Evolutionary conservation across 35 echinoderm and acorn worm genomes (phyloP).

Genomic region (Antedon bifida): DNA sequence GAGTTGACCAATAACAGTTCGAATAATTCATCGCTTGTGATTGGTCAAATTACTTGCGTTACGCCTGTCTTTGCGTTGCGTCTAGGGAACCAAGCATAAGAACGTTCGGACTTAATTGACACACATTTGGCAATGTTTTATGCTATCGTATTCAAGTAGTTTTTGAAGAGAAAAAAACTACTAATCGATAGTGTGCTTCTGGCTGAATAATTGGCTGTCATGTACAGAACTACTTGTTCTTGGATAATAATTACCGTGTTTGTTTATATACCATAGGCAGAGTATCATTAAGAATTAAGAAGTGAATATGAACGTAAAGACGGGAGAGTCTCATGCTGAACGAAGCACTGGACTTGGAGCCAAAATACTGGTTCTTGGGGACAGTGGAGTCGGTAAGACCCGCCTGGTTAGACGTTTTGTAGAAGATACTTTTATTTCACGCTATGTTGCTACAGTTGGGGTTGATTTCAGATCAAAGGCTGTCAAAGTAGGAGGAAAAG

Average conservation of each 20-base stretch:
- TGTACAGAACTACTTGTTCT: background rate
- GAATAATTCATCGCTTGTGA: too few relatives aligned
- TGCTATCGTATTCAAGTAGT: background rate
- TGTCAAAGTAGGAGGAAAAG: constrained; percentile 10
- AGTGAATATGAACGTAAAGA: background rate
- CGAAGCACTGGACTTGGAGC: background rate
- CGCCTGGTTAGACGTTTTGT: constrained; percentile 62
- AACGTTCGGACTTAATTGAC: too few relatives aligned
- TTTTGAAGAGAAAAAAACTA: background rate
- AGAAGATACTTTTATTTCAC: constrained; percentile 7
- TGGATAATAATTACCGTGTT: background rate
- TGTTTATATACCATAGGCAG: background rate
- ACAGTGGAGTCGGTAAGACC: constrained; percentile 71
- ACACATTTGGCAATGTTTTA: too few relatives aligned
- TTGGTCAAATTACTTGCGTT: too few relatives aligned
- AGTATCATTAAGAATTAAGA: background rate
- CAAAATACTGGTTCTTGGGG: constrained; percentile 67
- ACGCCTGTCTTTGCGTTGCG: too few relatives aligned
- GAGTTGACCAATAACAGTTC: too few relatives aligned
- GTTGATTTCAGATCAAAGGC: background rate
- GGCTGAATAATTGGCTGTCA: background rate
- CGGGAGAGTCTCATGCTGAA: background rate
- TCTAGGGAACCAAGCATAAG: too few relatives aligned
- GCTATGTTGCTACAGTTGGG: background rate
- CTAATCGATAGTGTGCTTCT: background rate